These are phyloP conservation scores for Phycodurus eques DNA, from an alignment of 2,113 vertebrate species.

Conservation along the genomic window DNA sequence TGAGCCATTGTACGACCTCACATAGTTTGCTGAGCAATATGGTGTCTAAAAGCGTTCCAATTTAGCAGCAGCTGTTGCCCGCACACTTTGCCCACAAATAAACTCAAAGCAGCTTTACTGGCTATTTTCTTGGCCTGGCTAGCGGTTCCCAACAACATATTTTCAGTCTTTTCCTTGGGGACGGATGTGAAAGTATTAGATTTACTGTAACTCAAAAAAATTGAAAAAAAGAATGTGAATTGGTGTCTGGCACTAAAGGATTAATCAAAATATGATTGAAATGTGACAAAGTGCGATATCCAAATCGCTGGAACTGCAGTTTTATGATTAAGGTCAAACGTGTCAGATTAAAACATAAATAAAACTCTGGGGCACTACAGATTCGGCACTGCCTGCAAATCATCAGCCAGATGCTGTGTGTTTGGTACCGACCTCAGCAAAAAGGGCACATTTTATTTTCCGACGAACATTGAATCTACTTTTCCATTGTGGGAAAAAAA, in stretches of 20 bases:
- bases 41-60: constrained; percentile 21
- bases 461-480: not conserved
- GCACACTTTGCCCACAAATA: constrained; percentile 11
- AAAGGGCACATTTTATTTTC: constrained; percentile 4
- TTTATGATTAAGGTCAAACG: constrained; percentile 4
- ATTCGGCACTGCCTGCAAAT: not conserved
- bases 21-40: constrained; percentile 33
- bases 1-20: constrained; percentile 29
- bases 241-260: not conserved
- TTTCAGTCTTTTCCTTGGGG: constrained; percentile 14
- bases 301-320: constrained; percentile 3
- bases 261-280: constrained; percentile 4
- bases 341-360: constrained; percentile 5
- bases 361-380: not conserved
- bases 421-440: not conserved
- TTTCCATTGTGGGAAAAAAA: not conserved
- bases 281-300: not conserved
- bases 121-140: constrained; percentile 40
- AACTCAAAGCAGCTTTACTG: constrained; percentile 13
- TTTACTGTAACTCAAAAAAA: constrained; percentile 8
- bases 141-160: constrained; percentile 24
- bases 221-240: not conserved
- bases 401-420: not conserved
- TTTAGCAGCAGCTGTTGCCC: constrained; percentile 17
- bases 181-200: not conserved